Evolutionary conservation across 2,888 invertebrate genomes (phyloP).

Genomic region (Epinotia demarniana): DNA sequence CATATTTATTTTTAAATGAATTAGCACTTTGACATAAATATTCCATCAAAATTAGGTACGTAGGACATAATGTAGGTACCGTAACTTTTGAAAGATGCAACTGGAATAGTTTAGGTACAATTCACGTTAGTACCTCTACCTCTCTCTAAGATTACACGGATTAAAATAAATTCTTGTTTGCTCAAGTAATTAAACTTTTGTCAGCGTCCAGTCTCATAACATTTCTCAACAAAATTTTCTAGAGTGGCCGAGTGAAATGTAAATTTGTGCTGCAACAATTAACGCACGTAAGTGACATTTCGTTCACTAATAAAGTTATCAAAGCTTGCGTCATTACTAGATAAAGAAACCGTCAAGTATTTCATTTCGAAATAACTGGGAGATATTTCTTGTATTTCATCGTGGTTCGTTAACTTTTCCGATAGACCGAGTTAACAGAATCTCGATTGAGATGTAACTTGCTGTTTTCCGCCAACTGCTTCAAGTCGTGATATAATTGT

Average conservation of each 20-base stretch:
- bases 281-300: slow-evolving; percentile 43
- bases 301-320: slow-evolving; percentile 43
- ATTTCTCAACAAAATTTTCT: slow-evolving; percentile 39
- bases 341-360: slow-evolving; percentile 44
- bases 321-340: slow-evolving; percentile 41
- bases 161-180: slow-evolving; percentile 8
- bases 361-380: slow-evolving; percentile 48
- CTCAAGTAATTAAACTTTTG: slow-evolving; percentile 21
- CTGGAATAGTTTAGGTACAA: neutral
- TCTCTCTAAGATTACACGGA: neutral
- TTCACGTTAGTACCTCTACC: neutral
- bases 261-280: slow-evolving; percentile 37
- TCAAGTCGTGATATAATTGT: slow-evolving; percentile 61
- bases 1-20: neutral
- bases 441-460: slow-evolving; percentile 51
- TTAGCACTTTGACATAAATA: neutral
- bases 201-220: slow-evolving; percentile 4
- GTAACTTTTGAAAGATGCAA: neutral
- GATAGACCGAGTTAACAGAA: slow-evolving; percentile 54
- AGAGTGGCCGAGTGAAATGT: slow-evolving; percentile 40
- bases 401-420: slow-evolving; percentile 59
- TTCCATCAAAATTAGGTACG: too few relatives aligned
- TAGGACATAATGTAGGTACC: too few relatives aligned
- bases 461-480: slow-evolving; percentile 53
- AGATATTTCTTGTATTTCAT: slow-evolving; percentile 51